These are phyloP conservation scores for Rhegmatorhina hoffmannsi DNA, from an alignment of 2,113 vertebrate genomes.

Conservation along the genomic window DNA sequence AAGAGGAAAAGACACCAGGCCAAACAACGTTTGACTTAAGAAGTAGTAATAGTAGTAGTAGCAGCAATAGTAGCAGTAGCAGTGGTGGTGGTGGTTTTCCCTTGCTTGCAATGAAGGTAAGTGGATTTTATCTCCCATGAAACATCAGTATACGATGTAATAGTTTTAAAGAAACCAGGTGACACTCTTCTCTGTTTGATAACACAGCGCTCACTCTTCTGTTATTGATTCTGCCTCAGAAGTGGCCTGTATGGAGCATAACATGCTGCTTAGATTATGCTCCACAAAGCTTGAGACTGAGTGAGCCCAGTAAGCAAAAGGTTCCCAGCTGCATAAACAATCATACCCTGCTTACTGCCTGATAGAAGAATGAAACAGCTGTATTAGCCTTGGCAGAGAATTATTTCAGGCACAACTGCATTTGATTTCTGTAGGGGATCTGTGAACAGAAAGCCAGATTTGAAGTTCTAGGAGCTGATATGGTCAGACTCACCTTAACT, in stretches of 20 bases:
- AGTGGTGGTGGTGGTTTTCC: neutral
- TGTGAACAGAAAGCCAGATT: neutral
- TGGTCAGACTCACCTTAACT: neutral
- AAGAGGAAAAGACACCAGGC: slow-evolving; percentile 15
- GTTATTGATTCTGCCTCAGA: slow-evolving; percentile 54
- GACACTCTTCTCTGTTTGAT: slow-evolving; percentile 1
- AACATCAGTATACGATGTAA: neutral
- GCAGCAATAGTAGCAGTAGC: no score
- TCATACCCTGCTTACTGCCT: neutral
- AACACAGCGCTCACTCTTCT: slow-evolving; percentile 13
- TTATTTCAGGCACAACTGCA: slow-evolving; percentile 4
- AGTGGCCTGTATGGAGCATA: neutral
- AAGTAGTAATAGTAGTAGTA: neutral
- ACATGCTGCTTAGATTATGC: slow-evolving; percentile 44
- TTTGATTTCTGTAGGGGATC: neutral
- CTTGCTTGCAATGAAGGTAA: neutral
- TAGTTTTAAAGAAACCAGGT: slow-evolving; percentile 20
- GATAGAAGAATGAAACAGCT: slow-evolving; percentile 49
- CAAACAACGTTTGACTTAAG: slow-evolving; percentile 23
- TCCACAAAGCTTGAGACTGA: neutral
- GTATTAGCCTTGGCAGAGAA: slow-evolving; percentile 67
- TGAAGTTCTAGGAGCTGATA: neutral
- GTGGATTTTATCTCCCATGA: slow-evolving; percentile 5
- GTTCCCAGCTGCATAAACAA: slow-evolving; percentile 67
- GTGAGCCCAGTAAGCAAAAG: slow-evolving; percentile 16